Percentiles rank a stretch among this genome's conserved stretches.
Evolutionary conservation across 2,888 invertebrate species (phyloP).

Genomic region (Ichneumon xanthorius): DNA sequence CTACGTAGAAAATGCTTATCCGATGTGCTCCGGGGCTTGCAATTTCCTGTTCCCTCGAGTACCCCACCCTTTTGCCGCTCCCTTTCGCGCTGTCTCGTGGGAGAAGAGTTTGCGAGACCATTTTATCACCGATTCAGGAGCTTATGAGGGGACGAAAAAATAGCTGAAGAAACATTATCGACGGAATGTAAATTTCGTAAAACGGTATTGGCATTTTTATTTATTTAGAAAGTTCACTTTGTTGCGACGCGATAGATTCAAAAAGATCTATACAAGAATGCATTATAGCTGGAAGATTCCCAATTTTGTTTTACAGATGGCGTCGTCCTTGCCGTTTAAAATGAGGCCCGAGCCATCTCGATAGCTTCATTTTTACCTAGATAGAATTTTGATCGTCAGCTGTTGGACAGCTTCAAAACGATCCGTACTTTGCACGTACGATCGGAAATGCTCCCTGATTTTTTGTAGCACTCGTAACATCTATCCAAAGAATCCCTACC

Average conservation of each 20-base stretch:
- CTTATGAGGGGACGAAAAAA: conserved; percentile 17
- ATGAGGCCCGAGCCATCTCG: too few relatives aligned
- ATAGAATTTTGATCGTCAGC: too few relatives aligned
- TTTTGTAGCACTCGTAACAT: too few relatives aligned
- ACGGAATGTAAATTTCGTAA: conserved; percentile 1
- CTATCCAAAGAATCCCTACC: too few relatives aligned
- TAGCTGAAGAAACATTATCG: conserved; percentile 22
- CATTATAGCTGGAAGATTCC: too few relatives aligned
- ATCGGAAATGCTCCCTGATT: too few relatives aligned
- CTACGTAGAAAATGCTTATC: conserved; percentile 8
- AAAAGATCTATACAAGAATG: background rate
- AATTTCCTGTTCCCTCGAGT: conserved; percentile 33
- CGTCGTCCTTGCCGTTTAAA: too few relatives aligned
- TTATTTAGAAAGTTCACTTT: background rate
- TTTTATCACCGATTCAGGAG: conserved; percentile 13
- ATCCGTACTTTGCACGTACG: too few relatives aligned
- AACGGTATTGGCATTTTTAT: background rate
- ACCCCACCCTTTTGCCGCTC: background rate
- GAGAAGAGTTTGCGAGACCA: conserved; percentile 7
- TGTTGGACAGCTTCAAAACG: too few relatives aligned
- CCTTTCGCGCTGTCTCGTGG: conserved; percentile 4
- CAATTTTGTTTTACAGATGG: too few relatives aligned
- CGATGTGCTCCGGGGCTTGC: conserved; percentile 4
- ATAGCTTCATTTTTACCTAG: too few relatives aligned
- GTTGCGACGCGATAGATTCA: background rate